Conservation (phyloP, 2,888 invertebrate genomes). For the Mythimna loreyi region DNA sequence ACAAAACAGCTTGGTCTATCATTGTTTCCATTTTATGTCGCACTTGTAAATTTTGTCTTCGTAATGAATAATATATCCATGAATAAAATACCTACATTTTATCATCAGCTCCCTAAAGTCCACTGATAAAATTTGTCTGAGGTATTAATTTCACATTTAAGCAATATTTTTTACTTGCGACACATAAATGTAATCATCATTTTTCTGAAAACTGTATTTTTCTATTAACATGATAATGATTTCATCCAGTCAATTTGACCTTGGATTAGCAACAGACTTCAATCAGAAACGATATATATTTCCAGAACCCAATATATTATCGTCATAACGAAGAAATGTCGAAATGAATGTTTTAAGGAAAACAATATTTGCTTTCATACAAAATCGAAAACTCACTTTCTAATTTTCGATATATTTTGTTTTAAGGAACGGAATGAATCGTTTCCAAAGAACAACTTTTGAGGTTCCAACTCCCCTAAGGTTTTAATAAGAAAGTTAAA, state of each 20-base stretch:
- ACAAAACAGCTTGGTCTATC: constrained; percentile 1
- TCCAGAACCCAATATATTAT: background rate
- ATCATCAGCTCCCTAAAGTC: too few relatives aligned
- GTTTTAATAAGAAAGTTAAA: constrained; percentile 72
- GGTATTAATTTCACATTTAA: too few relatives aligned
- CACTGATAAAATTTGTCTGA: too few relatives aligned
- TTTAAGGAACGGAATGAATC: constrained; percentile 51
- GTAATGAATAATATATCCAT: too few relatives aligned
- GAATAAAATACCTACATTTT: too few relatives aligned
- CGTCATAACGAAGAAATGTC: background rate
- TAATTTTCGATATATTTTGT: constrained; percentile 30
- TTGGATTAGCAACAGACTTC: background rate
- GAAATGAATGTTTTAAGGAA: constrained; percentile 7
- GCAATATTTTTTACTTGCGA: too few relatives aligned
- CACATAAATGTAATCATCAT: background rate
- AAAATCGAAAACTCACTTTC: constrained; percentile 16
- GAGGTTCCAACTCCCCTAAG: constrained; percentile 53
- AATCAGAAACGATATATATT: constrained; percentile 1
- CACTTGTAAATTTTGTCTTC: background rate
- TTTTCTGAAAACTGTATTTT: background rate
- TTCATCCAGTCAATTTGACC: background rate
- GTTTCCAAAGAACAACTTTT: constrained; percentile 58
- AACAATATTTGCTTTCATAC: constrained; percentile 13
- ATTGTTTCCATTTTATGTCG: background rate
- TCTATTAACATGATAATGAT: background rate